Evolutionary conservation across 2,888 invertebrate species (phyloP).

Genomic region (Caenorhabditis doughertyi): DNA sequence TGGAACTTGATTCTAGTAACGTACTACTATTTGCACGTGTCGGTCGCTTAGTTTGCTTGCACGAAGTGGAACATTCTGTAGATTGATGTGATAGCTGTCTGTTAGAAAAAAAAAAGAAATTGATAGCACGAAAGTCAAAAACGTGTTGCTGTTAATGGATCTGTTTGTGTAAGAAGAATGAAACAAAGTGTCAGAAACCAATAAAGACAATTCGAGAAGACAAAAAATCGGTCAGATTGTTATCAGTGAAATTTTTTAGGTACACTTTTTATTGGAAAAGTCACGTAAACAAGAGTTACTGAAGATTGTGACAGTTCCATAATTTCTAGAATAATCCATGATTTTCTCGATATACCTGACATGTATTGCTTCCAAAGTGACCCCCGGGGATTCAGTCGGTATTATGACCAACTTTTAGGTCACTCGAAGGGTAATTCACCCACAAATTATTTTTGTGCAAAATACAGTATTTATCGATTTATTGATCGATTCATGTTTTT

Average conservation of each 20-base stretch:
- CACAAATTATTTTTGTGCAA: no score
- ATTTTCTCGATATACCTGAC: no score
- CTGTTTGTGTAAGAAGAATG: constrained; percentile 46
- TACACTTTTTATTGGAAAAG: constrained; percentile 8
- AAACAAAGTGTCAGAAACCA: constrained; percentile 18
- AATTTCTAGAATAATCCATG: not conserved
- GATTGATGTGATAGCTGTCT: constrained; percentile 17
- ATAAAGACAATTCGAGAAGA: constrained; percentile 18
- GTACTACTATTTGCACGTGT: constrained; percentile 48
- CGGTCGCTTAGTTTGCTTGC: constrained; percentile 21
- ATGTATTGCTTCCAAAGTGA: no score
- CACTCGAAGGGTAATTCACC: no score
- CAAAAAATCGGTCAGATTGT: constrained; percentile 1
- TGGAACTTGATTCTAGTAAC: constrained; percentile 48
- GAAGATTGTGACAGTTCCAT: not conserved
- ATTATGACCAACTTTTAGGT: no score
- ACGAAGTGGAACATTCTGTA: constrained; percentile 53
- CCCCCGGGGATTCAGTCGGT: no score
- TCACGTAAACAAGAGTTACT: no score
- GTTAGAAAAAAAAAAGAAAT: not conserved
- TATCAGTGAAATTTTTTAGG: not conserved
- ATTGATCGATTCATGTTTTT: no score
- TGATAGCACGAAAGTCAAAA: constrained; percentile 8
- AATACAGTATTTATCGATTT: no score
- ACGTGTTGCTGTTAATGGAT: constrained; percentile 42